Evolutionary conservation across 2,888 invertebrate species (phyloP).

Genomic region (Osmoderma eremita): DNA sequence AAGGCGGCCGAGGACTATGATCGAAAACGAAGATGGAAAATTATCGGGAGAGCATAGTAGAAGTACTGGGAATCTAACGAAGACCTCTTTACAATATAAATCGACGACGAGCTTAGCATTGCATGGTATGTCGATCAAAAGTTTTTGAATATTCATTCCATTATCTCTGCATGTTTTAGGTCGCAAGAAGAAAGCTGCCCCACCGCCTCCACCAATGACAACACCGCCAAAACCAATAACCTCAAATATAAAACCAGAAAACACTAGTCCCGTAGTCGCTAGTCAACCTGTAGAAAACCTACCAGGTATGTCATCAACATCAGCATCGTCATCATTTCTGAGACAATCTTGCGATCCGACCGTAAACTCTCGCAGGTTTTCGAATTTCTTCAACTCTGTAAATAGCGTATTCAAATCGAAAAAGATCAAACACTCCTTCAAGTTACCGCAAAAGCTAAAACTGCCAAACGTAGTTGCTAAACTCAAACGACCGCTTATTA

Average conservation of each 20-base stretch:
- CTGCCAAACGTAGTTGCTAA: not conserved
- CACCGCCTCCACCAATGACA: constrained; percentile 65
- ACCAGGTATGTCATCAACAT: constrained; percentile 41
- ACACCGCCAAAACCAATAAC: constrained; percentile 46
- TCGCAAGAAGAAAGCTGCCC: constrained; percentile 71
- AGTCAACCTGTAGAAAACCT: constrained; percentile 54
- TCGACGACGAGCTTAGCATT: constrained; percentile 61
- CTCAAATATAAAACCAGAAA: constrained; percentile 52
- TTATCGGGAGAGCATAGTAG: constrained; percentile 52
- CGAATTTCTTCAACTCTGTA: constrained; percentile 11
- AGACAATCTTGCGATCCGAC: not conserved
- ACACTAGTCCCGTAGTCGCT: constrained; percentile 62
- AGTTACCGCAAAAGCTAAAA: constrained; percentile 11
- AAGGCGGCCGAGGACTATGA: constrained; percentile 58
- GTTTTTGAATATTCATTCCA: constrained; percentile 3
- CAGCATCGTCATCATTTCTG: too few species aligned
- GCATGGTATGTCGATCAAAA: constrained; percentile 54
- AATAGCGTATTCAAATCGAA: constrained; percentile 11
- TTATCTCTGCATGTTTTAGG: constrained; percentile 55
- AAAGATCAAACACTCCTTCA: constrained; percentile 12
- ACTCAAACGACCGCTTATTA: constrained; percentile 1
- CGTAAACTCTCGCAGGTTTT: not conserved
- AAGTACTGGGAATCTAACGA: constrained; percentile 59
- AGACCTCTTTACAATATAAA: constrained; percentile 61
- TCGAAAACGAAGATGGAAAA: constrained; percentile 51